phyloP scores from a whole-genome alignment of 2,888 invertebrate genomes.

The Harpalus rubripes region DNA sequence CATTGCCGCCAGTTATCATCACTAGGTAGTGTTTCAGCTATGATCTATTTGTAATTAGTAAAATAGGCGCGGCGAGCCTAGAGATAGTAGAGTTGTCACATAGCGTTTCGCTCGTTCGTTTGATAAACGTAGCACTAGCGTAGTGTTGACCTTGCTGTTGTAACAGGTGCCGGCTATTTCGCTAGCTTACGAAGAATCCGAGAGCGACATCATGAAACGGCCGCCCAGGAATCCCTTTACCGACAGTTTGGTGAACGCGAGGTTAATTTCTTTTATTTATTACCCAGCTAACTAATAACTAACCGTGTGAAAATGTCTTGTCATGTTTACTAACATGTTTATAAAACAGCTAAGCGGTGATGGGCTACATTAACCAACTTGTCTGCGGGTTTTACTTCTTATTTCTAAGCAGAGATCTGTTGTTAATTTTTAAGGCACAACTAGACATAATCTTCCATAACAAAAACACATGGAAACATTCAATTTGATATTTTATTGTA shows the following conservation, averaged over 20 bases:
- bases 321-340: slow-evolving; percentile 44
- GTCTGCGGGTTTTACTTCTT: slow-evolving; percentile 18
- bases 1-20: slow-evolving; percentile 50
- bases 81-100: slow-evolving; percentile 46
- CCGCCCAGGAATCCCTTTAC: slow-evolving; percentile 97
- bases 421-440: slow-evolving; percentile 17
- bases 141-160: slow-evolving; percentile 58
- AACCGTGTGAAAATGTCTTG: slow-evolving; percentile 16
- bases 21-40: slow-evolving; percentile 57
- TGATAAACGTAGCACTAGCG: slow-evolving; percentile 45
- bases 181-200: slow-evolving; percentile 94
- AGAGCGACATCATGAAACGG: slow-evolving; percentile 99
- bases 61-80: slow-evolving; percentile 39
- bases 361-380: slow-evolving; percentile 53
- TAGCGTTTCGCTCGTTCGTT: slow-evolving; percentile 57
- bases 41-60: slow-evolving; percentile 53
- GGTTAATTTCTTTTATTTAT: slow-evolving; percentile 79
- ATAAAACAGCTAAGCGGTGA: slow-evolving; percentile 50
- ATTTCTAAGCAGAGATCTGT: slow-evolving; percentile 35
- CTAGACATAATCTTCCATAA: no score
- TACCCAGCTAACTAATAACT: neutral
- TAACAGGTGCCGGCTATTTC: slow-evolving; percentile 67
- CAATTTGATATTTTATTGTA: neutral
- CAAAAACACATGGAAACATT: no score
- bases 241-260: slow-evolving; percentile 99